Percentiles rank a stretch among this genome's conserved stretches.
phyloP scores from a whole-genome alignment of 2,888 invertebrate genomes.

The Buathra laborator region DNA sequence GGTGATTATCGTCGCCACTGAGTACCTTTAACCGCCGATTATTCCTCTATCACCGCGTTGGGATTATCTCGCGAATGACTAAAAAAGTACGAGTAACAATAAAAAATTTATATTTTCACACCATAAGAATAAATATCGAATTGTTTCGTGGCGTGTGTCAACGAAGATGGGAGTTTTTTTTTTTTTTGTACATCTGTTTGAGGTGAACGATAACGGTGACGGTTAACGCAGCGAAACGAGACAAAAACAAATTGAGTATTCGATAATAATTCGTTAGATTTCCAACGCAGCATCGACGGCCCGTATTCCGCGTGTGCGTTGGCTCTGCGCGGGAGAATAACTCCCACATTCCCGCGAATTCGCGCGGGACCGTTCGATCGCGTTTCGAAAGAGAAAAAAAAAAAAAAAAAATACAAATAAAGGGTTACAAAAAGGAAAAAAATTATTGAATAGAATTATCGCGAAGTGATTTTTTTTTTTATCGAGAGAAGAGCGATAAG shows the following conservation, averaged over 20 bases:
- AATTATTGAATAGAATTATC: not conserved
- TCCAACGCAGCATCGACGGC: constrained; percentile 32
- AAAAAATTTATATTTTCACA: not conserved
- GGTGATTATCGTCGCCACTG: constrained; percentile 3
- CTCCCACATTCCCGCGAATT: constrained; percentile 42
- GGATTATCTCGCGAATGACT: not conserved
- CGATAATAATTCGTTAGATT: not conserved
- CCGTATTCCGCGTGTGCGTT: constrained; percentile 48
- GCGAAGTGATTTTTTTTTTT: not conserved
- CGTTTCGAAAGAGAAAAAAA: constrained; percentile 14
- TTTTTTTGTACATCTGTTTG: not conserved
- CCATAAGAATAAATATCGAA: not conserved
- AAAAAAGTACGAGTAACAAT: not conserved
- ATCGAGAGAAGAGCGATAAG: constrained; percentile 5
- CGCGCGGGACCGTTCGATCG: constrained; percentile 12
- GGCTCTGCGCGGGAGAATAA: constrained; percentile 63
- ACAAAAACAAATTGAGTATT: not conserved
- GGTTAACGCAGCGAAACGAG: not conserved
- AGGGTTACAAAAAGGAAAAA: not conserved
- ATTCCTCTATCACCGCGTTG: not conserved
- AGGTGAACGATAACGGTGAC: not conserved
- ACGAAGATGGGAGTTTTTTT: not conserved
- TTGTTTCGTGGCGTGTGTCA: not conserved
- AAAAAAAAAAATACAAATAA: not conserved
- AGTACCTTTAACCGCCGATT: constrained; percentile 16